Conservation (phyloP, 35 echinoderm and acorn worm genomes). For the Ophioderma brevispina region DNA sequence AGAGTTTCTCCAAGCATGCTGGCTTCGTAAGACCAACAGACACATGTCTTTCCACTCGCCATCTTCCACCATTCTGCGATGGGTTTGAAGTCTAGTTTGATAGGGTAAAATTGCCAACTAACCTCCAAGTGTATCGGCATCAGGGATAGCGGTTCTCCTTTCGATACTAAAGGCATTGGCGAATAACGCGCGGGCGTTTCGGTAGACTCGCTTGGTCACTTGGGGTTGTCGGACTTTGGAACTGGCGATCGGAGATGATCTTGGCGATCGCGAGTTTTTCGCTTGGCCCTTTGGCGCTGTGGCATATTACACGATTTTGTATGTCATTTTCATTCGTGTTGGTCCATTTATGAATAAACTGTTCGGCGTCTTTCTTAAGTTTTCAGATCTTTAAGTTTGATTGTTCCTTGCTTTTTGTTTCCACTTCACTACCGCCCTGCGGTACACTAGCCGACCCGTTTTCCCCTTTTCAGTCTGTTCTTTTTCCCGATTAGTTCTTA, state of each 20-base stretch:
- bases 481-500: neutral
- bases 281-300: neutral
- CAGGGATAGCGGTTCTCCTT: neutral
- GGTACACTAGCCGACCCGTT: neutral
- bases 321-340: neutral
- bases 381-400: neutral
- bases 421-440: neutral
- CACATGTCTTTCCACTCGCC: neutral
- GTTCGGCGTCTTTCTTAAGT: neutral
- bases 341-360: slow-evolving; percentile 2
- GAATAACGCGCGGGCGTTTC: neutral
- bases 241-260: neutral
- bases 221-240: neutral
- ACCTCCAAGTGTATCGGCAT: neutral
- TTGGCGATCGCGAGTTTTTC: neutral
- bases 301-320: neutral
- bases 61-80: slow-evolving; percentile 6
- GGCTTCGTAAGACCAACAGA: slow-evolving; percentile 78
- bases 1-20: slow-evolving; percentile 95
- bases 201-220: neutral
- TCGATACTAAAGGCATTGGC: neutral
- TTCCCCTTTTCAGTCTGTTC: neutral
- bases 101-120: neutral
- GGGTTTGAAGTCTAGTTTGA: neutral
- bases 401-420: neutral